Conservation (phyloP, 2,888 invertebrate species). For the Meteorus cinctellus region DNA sequence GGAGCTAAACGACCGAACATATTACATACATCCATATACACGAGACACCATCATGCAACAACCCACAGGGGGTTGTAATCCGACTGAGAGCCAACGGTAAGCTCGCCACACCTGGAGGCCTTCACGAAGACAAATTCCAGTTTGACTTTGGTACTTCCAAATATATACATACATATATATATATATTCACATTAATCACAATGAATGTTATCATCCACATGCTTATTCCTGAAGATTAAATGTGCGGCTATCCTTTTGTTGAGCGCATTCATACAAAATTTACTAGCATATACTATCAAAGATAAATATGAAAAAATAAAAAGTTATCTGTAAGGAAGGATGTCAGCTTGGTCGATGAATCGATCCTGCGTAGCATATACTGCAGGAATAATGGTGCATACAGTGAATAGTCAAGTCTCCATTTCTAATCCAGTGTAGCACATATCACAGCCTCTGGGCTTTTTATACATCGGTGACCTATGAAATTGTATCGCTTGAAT, state of each 20-base stretch:
- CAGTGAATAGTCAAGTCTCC: slow-evolving; percentile 27
- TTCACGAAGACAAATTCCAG: slow-evolving; percentile 51
- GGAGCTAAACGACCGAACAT: background rate
- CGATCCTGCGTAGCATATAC: slow-evolving; percentile 34
- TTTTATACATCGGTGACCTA: slow-evolving; percentile 23
- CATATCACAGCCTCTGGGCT: slow-evolving; percentile 19
- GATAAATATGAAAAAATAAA: slow-evolving; percentile 13
- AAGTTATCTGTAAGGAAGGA: slow-evolving; percentile 41
- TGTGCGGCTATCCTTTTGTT: slow-evolving; percentile 7
- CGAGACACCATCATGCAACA: background rate
- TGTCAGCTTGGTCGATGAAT: slow-evolving; percentile 53
- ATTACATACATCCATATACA: background rate
- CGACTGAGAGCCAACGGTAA: slow-evolving; percentile 6
- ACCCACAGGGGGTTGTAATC: slow-evolving; percentile 38
- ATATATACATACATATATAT: background rate
- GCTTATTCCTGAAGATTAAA: background rate
- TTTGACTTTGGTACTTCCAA: slow-evolving; percentile 25
- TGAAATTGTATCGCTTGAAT: slow-evolving; percentile 40
- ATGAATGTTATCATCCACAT: background rate
- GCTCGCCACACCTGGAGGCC: slow-evolving; percentile 51
- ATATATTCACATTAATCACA: background rate
- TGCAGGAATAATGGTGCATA: background rate
- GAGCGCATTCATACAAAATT: background rate
- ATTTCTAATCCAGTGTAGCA: slow-evolving; percentile 40
- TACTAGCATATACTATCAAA: background rate